These are phyloP conservation scores for Callyntrura guangdongensis DNA, from an alignment of 2,888 invertebrate species.

Conservation along the genomic window DNA sequence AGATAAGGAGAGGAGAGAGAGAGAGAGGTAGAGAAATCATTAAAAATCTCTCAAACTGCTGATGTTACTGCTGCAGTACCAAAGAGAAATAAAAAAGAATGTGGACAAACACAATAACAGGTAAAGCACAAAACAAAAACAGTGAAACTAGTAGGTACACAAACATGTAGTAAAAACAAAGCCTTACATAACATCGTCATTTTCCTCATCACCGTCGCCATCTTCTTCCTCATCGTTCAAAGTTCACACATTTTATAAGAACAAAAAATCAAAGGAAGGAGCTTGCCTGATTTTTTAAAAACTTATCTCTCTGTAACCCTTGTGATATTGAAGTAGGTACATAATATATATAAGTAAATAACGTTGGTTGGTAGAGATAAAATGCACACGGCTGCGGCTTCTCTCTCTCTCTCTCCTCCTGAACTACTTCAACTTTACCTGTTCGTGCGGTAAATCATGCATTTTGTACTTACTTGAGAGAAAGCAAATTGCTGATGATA, in stretches of 20 bases:
- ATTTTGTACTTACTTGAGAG: slow-evolving; percentile 68
- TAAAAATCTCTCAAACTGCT: slow-evolving; percentile 45
- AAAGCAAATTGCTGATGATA: slow-evolving; percentile 77
- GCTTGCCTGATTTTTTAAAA: neutral
- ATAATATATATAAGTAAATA: neutral
- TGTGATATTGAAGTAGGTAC: neutral
- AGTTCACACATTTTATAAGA: slow-evolving; percentile 9
- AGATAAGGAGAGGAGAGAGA: neutral
- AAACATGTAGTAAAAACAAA: slow-evolving; percentile 59
- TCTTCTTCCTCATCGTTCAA: slow-evolving; percentile 39
- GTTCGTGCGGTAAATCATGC: slow-evolving; percentile 79
- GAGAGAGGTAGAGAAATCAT: slow-evolving; percentile 5
- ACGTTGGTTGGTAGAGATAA: neutral
- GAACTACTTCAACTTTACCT: slow-evolving; percentile 55
- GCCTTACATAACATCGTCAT: slow-evolving; percentile 18
- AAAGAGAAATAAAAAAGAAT: slow-evolving; percentile 51
- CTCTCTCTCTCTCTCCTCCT: neutral
- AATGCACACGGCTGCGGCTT: neutral
- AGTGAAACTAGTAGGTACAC: slow-evolving; percentile 33
- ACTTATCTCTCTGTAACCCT: slow-evolving; percentile 7
- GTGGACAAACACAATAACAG: slow-evolving; percentile 65
- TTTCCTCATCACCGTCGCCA: slow-evolving; percentile 46
- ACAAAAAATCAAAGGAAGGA: slow-evolving; percentile 41
- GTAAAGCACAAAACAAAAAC: slow-evolving; percentile 65
- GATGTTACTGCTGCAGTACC: slow-evolving; percentile 3